Evolutionary conservation across 1,140 invertebrate species (phyloP).

Genomic region (Neocloeon triangulifer): DNA sequence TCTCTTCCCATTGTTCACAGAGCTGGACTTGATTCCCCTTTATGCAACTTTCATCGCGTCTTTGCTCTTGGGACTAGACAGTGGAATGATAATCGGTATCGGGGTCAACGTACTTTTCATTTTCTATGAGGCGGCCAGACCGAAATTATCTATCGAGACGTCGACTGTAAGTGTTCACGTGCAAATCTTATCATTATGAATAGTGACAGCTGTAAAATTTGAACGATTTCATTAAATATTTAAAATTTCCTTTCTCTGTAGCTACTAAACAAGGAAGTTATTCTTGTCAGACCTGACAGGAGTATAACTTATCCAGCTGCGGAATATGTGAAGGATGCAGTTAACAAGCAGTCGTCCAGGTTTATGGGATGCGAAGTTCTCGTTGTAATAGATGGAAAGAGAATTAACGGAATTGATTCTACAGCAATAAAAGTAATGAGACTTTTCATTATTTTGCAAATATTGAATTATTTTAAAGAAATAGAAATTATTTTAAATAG

Average conservation of each 20-base stretch:
- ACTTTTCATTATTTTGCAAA: neutral
- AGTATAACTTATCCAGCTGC: conserved; percentile 39
- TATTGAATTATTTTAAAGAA: neutral
- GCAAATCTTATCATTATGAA: neutral
- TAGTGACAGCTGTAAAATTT: neutral
- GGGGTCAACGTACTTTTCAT: conserved; percentile 36
- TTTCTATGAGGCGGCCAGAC: conserved; percentile 38
- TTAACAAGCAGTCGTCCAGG: conserved; percentile 14
- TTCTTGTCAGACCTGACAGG: conserved; percentile 30
- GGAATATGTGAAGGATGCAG: conserved; percentile 31
- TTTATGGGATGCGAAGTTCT: conserved; percentile 6
- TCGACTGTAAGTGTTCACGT: conserved; percentile 13
- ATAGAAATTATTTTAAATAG: neutral
- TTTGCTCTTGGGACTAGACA: conserved; percentile 37
- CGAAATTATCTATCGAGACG: conserved; percentile 23
- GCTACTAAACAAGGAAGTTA: conserved; percentile 12
- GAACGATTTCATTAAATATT: conserved; percentile 2
- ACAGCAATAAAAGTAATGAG: conserved; percentile 34
- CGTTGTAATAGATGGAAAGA: conserved; percentile 34
- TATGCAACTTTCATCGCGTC: conserved; percentile 35
- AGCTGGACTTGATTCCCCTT: conserved; percentile 36
- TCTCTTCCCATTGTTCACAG: conserved; percentile 19
- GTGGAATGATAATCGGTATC: conserved; percentile 48
- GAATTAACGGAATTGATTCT: conserved; percentile 31
- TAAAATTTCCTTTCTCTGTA: neutral